phyloP scores from a whole-genome alignment of 1,140 invertebrate species.

The Phymastichus coffea region DNA sequence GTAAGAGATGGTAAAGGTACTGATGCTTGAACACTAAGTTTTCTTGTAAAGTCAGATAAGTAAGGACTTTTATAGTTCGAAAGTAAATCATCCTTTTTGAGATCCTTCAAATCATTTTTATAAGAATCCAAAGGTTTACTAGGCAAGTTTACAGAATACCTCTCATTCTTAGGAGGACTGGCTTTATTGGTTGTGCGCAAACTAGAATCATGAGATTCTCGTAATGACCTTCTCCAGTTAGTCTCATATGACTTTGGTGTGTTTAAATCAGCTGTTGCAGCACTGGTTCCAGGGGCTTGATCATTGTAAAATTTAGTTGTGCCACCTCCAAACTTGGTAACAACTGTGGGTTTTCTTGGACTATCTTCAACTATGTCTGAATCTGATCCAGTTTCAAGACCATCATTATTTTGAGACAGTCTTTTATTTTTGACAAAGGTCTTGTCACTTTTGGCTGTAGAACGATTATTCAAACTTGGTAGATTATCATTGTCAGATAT shows the following conservation, averaged over 20 bases:
- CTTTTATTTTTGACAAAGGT: constrained; percentile 51
- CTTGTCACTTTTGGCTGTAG: constrained; percentile 32
- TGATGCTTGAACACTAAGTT: constrained; percentile 59
- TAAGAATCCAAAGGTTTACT: constrained; percentile 31
- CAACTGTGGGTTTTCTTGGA: constrained; percentile 6
- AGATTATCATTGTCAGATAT: constrained; percentile 30
- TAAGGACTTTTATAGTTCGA: constrained; percentile 62
- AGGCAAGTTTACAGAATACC: constrained; percentile 22
- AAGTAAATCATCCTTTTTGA: constrained; percentile 41
- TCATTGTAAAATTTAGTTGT: constrained; percentile 22
- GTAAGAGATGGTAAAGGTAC: constrained; percentile 46
- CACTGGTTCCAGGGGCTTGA: background rate
- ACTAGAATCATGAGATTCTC: constrained; percentile 13
- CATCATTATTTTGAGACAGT: constrained; percentile 53
- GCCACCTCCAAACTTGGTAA: constrained; percentile 23
- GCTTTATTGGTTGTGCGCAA: background rate
- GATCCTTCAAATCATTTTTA: constrained; percentile 25
- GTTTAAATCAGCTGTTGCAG: background rate
- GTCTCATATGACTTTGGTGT: constrained; percentile 20
- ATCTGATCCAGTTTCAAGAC: constrained; percentile 63
- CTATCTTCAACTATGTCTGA: constrained; percentile 47
- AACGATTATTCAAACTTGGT: constrained; percentile 27
- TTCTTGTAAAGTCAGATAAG: constrained; percentile 66
- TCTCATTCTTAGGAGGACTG: constrained; percentile 11
- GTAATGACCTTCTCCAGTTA: constrained; percentile 14